phyloP scores from a whole-genome alignment of 2,113 vertebrate genomes.

The Alethe castanea region DNA sequence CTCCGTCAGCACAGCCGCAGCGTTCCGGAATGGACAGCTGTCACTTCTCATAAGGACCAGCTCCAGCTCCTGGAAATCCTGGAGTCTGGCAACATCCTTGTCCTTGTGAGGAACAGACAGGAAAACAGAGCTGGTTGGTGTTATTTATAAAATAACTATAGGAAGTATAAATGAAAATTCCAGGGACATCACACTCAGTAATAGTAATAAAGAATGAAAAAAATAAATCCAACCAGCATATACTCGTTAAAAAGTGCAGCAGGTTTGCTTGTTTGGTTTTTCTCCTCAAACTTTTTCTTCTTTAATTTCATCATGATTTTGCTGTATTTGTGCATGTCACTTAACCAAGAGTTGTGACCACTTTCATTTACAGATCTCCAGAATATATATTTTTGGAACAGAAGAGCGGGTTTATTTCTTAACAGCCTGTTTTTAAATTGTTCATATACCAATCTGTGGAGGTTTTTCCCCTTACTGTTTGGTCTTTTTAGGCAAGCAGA shows the following conservation, averaged over 20 bases:
- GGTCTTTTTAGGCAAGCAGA: not conserved
- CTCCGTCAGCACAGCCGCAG: slow-evolving; percentile 60
- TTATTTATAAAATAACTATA: not conserved
- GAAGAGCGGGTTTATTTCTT: not conserved
- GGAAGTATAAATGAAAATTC: not conserved
- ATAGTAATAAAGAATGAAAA: not conserved
- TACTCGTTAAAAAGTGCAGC: not conserved
- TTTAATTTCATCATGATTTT: not conserved
- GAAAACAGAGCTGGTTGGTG: not conserved
- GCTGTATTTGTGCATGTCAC: not conserved
- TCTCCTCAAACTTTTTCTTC: not conserved
- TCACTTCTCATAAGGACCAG: slow-evolving; percentile 77
- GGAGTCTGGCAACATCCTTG: slow-evolving; percentile 88
- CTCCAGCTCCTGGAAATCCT: slow-evolving; percentile 91
- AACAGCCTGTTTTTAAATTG: not conserved
- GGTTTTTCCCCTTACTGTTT: not conserved
- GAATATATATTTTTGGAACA: not conserved
- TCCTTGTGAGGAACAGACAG: slow-evolving; percentile 72
- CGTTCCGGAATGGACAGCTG: slow-evolving; percentile 67
- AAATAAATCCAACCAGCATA: not conserved
- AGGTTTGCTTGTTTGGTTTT: not conserved
- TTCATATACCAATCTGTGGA: not conserved
- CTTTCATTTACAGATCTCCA: not conserved
- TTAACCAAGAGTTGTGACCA: not conserved
- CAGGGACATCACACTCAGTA: not conserved